A percentile compares a stretch with the other conserved stretches of the same genome.
Evolutionary conservation across 2,797 vertebrate genomes (phyloP).

Genomic region (Falco concolor): DNA sequence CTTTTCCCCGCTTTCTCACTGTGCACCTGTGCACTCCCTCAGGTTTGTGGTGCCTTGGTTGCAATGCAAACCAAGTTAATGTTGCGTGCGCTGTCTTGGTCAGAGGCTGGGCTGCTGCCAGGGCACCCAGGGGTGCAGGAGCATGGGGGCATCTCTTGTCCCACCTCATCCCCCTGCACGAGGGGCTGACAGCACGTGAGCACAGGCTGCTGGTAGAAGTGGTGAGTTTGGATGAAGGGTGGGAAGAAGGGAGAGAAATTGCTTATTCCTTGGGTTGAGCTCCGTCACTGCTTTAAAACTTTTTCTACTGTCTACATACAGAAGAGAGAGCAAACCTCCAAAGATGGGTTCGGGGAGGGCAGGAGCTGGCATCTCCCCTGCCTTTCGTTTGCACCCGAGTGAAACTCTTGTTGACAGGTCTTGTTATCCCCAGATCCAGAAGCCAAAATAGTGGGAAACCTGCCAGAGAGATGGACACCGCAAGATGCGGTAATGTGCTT

Average conservation of each 20-base stretch:
- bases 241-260: neutral
- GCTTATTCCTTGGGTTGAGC: neutral
- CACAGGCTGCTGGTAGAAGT: neutral
- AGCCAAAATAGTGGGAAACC: neutral
- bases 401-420: neutral
- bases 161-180: neutral
- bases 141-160: neutral
- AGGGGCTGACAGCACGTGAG: accelerated
- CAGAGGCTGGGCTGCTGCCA: neutral
- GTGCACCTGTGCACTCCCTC: neutral
- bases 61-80: neutral
- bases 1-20: neutral
- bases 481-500: neutral
- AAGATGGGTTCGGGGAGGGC: neutral
- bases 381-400: neutral
- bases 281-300: neutral
- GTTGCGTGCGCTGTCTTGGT: accelerated
- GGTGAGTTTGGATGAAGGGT: neutral
- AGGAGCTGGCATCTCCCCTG: neutral
- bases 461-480: neutral
- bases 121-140: neutral
- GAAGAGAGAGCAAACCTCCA: neutral
- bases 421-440: neutral
- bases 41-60: too few relatives aligned
- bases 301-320: neutral